Evolutionary conservation across 1,140 invertebrate genomes (phyloP), one percentile per base, ranked within the genome.

Genomic region (Asbolus verrucosus): DNA sequence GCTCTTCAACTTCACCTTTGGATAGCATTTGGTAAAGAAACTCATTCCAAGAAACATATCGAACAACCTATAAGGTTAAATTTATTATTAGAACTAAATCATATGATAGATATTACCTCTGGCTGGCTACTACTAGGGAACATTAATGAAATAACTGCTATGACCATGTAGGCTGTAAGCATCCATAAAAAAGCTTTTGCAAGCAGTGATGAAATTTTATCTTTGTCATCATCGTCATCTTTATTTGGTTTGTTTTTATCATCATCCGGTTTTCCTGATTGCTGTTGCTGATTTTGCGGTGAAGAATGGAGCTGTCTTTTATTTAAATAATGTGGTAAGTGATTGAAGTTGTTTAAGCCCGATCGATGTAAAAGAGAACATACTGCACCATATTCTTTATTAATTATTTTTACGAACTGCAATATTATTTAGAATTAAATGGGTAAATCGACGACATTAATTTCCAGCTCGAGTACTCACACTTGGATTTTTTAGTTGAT

Each of bases 31-130:
- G 90, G 81, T 96, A 90, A 0, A 96, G 86, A 85, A 98, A 97
- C 84, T 98, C 95, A 85, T 96, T 94, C 95, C 95, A 98, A 0
- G 94, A 95, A 14, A 97, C 90, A 82, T 92, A 94, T 33, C 87
- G 78, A 3, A 86, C 80, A 16, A 85, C 72, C 83, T 85, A 79
- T 46, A 81, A 78, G 41, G 65, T 65, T 16, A 46, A 63, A 46
- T 16, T n/a, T n/a, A n/a, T n/a, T n/a, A n/a, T n/a, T n/a, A n/a
- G n/a, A n/a, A 33, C 13, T 36, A 41, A 27, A 65, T 13, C 6
- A 36, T 3, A 6, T 41, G 18, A 8, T 24, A 13, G 41, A 31
- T n/a, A n/a, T 78, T 80, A 91, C 89, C 83, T 93, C 92, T 73
- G 89, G 90, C 72, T 91, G 87, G 78, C 88, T 90, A 39, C 87